phyloP scores from a whole-genome alignment of 2,797 vertebrate genomes.

The Micrastur ruficollis region DNA sequence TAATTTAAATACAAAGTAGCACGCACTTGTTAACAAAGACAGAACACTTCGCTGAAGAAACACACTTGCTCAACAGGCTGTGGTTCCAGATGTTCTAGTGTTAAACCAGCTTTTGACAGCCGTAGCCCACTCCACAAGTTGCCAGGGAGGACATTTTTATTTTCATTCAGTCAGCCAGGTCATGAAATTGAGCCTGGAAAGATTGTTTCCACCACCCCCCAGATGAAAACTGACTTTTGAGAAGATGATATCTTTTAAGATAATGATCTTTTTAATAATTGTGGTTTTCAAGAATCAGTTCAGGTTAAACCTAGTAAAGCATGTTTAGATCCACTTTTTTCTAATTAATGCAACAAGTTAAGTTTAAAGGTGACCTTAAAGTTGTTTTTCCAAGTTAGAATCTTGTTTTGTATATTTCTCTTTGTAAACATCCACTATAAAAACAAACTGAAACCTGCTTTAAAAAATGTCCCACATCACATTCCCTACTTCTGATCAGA shows the following conservation, averaged over 20 bases:
- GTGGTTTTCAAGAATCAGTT: not conserved
- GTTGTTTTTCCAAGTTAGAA: not conserved
- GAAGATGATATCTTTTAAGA: not conserved
- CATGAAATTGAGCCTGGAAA: not conserved
- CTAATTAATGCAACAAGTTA: not conserved
- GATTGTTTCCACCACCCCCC: not conserved
- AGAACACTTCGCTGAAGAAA: not conserved
- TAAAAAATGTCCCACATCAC: fast-evolving
- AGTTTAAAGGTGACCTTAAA: not conserved
- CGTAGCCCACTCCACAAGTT: not conserved
- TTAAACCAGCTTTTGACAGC: not conserved
- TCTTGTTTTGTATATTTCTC: not conserved
- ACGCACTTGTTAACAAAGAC: not conserved
- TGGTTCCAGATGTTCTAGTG: not conserved
- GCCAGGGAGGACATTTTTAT: not conserved
- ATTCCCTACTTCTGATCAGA: not conserved
- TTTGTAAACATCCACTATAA: not conserved
- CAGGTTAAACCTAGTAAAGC: not conserved
- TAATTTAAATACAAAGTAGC: not conserved
- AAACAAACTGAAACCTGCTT: not conserved
- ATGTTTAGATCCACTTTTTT: not conserved
- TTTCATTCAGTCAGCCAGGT: not conserved
- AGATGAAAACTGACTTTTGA: not conserved
- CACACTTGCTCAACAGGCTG: not conserved
- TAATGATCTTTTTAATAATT: not conserved